These are phyloP conservation scores for Cistogaster globosa DNA, from an alignment of 2,888 invertebrate species.

Conservation along the genomic window DNA sequence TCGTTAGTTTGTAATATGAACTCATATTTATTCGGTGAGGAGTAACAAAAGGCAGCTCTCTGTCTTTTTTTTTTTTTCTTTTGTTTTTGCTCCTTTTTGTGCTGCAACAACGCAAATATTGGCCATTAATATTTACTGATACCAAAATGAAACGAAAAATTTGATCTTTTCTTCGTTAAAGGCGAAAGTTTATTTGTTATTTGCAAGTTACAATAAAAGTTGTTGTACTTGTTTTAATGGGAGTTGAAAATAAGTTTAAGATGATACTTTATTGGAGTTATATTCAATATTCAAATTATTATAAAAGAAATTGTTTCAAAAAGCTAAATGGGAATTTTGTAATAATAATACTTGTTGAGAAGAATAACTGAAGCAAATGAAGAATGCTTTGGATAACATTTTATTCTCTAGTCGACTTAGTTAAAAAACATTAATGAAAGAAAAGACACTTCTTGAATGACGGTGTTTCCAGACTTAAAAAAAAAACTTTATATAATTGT, in stretches of 20 bases:
- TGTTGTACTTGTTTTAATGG: constrained; percentile 19
- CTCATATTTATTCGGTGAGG: background rate
- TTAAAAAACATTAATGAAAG: no score
- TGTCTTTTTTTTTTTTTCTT: constrained; percentile 20
- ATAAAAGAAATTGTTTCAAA: background rate
- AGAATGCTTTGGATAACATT: no score
- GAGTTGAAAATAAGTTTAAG: constrained; percentile 51
- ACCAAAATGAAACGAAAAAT: constrained; percentile 39
- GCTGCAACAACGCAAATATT: constrained; percentile 33
- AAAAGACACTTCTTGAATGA: no score
- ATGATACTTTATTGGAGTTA: constrained; percentile 54
- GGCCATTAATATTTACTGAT: constrained; percentile 49
- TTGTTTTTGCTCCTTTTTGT: constrained; percentile 18
- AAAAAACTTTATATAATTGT: no score
- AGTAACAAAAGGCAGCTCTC: constrained; percentile 33
- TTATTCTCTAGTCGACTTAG: no score
- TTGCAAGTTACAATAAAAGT: constrained; percentile 46
- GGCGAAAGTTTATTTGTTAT: constrained; percentile 47
- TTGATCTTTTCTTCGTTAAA: background rate
- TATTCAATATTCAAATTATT: constrained; percentile 26
- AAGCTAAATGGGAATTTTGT: background rate
- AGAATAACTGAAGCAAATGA: background rate
- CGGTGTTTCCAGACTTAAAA: no score
- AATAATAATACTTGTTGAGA: background rate
- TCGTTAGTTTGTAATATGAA: constrained; percentile 31